Percentiles rank a stretch among this genome's conserved stretches.
phyloP scores from a whole-genome alignment of 30 jellyfish, hydroid and myxozoan species.

The Pseudorhiza aurosa region DNA sequence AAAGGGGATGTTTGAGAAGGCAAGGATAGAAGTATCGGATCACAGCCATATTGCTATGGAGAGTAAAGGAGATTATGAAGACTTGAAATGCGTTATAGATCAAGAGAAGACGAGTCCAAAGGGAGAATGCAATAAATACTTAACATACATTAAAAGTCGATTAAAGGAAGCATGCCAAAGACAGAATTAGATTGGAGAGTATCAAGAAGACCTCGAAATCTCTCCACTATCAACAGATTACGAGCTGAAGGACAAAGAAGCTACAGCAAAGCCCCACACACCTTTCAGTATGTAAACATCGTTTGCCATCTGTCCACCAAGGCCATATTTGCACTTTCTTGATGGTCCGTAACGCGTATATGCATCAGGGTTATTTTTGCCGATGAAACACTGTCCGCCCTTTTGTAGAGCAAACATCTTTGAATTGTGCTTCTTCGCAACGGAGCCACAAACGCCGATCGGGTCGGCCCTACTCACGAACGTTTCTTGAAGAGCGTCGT shows the following conservation, averaged over 20 bases:
- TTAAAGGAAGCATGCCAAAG: not conserved
- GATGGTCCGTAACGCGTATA: slow-evolving; percentile 87
- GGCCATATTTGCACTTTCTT: slow-evolving; percentile 94
- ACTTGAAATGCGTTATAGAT: no score
- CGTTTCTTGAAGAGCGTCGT: slow-evolving; percentile 65
- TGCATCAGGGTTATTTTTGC: slow-evolving; percentile 57
- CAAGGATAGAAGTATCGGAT: no score
- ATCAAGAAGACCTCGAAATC: not conserved
- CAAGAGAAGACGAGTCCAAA: no score
- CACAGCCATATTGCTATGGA: no score
- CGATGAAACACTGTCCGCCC: slow-evolving; percentile 96
- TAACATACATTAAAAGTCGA: not conserved
- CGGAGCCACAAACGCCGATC: slow-evolving; percentile 84
- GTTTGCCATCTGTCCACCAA: slow-evolving; percentile 99
- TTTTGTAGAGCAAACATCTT: slow-evolving; percentile 89
- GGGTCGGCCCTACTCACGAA: slow-evolving; percentile 84
- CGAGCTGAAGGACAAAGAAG: not conserved
- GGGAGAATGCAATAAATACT: no score
- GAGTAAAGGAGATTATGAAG: no score
- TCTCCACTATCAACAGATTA: not conserved
- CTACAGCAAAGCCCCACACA: slow-evolving; percentile 1
- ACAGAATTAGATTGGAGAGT: not conserved
- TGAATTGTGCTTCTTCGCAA: slow-evolving; percentile 75
- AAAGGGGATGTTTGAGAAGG: no score
- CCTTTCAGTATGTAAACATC: slow-evolving; percentile 88